Evolutionary conservation across 2,113 vertebrate species (phyloP).

Genomic region (Actinemys pallida): DNA sequence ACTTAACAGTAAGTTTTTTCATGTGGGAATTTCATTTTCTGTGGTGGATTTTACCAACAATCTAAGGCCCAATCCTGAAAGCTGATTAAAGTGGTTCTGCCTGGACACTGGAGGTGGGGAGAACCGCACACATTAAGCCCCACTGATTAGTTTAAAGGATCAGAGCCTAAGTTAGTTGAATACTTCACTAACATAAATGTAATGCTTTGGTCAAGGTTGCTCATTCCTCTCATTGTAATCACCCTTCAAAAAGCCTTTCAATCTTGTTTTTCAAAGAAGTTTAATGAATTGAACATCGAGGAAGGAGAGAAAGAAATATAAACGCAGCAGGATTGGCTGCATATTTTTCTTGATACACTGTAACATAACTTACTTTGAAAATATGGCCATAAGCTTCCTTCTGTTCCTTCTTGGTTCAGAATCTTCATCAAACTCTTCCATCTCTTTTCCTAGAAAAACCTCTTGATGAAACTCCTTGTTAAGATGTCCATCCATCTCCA

Average conservation of each 20-base stretch:
- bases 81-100: background rate
- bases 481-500: conserved; percentile 95
- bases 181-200: rapidly evolving
- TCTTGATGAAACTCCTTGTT: conserved; percentile 98
- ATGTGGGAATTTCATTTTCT: rapidly evolving
- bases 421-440: conserved; percentile 93
- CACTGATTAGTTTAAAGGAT: background rate
- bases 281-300: background rate
- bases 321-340: background rate
- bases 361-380: conserved; percentile 86
- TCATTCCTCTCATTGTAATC: rapidly evolving
- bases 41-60: background rate
- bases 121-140: background rate
- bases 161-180: background rate
- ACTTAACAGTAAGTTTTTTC: background rate
- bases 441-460: conserved; percentile 93
- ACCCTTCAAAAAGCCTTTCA: background rate
- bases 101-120: background rate
- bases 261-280: background rate
- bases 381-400: conserved; percentile 92
- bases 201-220: rapidly evolving
- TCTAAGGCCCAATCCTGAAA: background rate
- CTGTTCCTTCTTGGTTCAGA: conserved; percentile 89
- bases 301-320: background rate
- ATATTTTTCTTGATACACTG: background rate